These are phyloP conservation scores for Torymus aiolomorphi DNA, from an alignment of 2,888 invertebrate genomes.

Conservation along the genomic window DNA sequence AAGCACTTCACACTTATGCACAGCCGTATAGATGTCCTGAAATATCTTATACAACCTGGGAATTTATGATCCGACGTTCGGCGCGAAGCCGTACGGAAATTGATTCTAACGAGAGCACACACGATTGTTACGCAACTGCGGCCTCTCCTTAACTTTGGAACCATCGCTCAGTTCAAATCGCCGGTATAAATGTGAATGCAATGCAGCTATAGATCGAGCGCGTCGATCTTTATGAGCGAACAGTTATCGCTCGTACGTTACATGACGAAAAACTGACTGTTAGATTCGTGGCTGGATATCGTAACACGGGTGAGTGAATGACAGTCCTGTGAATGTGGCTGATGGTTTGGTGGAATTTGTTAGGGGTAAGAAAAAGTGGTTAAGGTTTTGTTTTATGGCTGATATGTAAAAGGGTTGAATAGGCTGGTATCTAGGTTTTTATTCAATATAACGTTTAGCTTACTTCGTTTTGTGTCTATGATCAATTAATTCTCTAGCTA, in stretches of 20 bases:
- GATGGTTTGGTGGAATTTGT: too few species aligned
- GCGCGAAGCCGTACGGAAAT: conserved; percentile 19
- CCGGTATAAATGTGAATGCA: neutral
- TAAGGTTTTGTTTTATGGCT: too few species aligned
- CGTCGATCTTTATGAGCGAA: conserved; percentile 19
- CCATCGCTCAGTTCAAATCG: neutral
- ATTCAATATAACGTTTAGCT: too few species aligned
- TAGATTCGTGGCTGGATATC: conserved; percentile 13
- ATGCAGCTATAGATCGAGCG: neutral
- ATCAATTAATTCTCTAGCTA: too few species aligned
- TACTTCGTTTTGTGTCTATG: too few species aligned
- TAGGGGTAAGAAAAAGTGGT: too few species aligned
- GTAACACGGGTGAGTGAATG: neutral
- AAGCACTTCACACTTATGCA: too few species aligned
- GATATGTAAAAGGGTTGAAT: too few species aligned
- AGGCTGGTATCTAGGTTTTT: too few species aligned
- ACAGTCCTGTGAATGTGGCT: too few species aligned
- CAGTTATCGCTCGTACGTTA: conserved; percentile 5
- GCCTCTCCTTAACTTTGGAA: conserved; percentile 16
- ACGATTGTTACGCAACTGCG: neutral
- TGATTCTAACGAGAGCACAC: conserved; percentile 10
- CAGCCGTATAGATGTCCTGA: neutral
- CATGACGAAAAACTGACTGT: conserved; percentile 12
- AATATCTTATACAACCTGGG: neutral
- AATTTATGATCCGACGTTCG: conserved; percentile 23